Evolutionary conservation across 1,140 invertebrate genomes (phyloP).

Genomic region (Zaprionus vittiger): DNA sequence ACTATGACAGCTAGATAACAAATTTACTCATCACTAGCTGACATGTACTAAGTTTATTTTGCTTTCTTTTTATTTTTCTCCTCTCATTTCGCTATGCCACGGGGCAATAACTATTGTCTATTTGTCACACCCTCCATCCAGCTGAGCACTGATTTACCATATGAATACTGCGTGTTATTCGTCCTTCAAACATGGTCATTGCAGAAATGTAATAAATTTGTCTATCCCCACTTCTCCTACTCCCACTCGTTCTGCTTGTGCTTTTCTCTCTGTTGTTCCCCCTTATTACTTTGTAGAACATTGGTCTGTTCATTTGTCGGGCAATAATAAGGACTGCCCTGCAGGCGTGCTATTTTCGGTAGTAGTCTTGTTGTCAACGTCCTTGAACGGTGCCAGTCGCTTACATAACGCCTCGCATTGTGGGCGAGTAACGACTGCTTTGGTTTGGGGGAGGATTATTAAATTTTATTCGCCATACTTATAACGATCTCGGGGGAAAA

Average conservation of each 20-base stretch:
- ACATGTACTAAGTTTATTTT: neutral
- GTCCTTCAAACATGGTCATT: conserved; percentile 67
- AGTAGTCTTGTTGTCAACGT: conserved; percentile 39
- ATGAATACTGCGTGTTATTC: conserved; percentile 53
- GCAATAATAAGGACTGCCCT: conserved; percentile 4
- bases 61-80: conserved; percentile 17
- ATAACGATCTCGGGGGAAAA: conserved; percentile 33
- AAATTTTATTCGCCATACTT: conserved; percentile 38
- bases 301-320: conserved; percentile 10
- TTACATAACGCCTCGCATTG: conserved; percentile 63
- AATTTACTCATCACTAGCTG: conserved; percentile 4
- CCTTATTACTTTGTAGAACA: conserved; percentile 22
- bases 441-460: conserved; percentile 29
- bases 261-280: conserved; percentile 12
- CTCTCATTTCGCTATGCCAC: conserved; percentile 25
- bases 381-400: conserved; percentile 55
- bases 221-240: conserved; percentile 37
- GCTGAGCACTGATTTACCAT: conserved; percentile 60
- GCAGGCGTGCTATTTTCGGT: conserved; percentile 26
- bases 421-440: neutral
- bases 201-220: conserved; percentile 59
- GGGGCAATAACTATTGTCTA: conserved; percentile 59
- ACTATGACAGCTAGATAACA: neutral
- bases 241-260: conserved; percentile 12
- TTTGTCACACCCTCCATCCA: conserved; percentile 60